Evolutionary conservation across 1,140 invertebrate species (phyloP).

Genomic region (Sycophaga agraensis): DNA sequence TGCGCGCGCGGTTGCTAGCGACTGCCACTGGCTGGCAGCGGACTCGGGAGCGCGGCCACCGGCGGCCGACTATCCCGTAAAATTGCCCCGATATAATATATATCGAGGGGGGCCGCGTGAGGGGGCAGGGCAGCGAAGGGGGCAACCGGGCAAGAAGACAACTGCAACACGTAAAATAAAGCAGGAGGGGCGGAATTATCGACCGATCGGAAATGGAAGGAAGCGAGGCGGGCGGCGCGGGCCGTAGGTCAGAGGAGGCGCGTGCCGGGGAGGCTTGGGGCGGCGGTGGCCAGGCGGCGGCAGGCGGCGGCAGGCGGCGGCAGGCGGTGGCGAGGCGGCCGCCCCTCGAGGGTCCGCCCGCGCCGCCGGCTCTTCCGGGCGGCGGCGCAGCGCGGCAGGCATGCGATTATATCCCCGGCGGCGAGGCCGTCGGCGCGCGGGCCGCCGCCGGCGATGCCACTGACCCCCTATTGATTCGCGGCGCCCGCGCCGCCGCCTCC

Average conservation of each 20-base stretch:
- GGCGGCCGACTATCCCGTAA: too few relatives aligned
- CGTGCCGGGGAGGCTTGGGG: too few relatives aligned
- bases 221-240: too few relatives aligned
- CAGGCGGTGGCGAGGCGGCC: not conserved
- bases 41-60: too few relatives aligned
- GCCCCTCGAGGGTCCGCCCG: not conserved
- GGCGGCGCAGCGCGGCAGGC: not conserved
- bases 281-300: not conserved
- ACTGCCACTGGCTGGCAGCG: too few relatives aligned
- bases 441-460: constrained; percentile 55
- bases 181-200: not conserved
- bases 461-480: constrained; percentile 58
- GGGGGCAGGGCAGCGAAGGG: not conserved
- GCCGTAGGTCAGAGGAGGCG: too few relatives aligned
- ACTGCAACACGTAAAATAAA: not conserved
- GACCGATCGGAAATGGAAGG: constrained; percentile 30
- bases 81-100: too few relatives aligned
- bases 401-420: not conserved
- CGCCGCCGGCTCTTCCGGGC: too few relatives aligned
- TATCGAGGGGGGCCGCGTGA: too few relatives aligned
- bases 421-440: not conserved
- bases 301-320: too few relatives aligned
- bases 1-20: too few relatives aligned
- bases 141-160: not conserved
- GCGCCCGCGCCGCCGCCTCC: too few relatives aligned